Evolutionary conservation across 2,888 invertebrate species (phyloP).

Genomic region (Dexiosoma caninum): DNA sequence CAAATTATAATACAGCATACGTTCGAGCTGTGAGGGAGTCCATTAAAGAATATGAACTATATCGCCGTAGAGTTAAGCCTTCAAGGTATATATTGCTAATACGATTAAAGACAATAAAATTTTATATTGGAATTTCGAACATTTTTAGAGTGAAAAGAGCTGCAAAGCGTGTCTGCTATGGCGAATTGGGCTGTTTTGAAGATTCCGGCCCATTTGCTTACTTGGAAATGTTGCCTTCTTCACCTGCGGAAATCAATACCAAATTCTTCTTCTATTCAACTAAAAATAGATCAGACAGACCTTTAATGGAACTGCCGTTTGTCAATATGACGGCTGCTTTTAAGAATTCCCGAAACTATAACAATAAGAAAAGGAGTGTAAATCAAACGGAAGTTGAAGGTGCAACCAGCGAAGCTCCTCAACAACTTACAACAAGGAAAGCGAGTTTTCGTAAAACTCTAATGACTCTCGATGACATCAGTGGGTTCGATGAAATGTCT

Average conservation of each 20-base stretch:
- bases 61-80: constrained; percentile 62
- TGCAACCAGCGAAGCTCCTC: constrained; percentile 71
- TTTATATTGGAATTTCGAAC: background rate
- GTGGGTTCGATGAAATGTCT: constrained; percentile 77
- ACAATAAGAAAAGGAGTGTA: constrained; percentile 58
- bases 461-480: constrained; percentile 75
- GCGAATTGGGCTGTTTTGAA: constrained; percentile 93
- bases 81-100: constrained; percentile 53
- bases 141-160: constrained; percentile 84
- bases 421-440: constrained; percentile 62
- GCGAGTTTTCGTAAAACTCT: constrained; percentile 72
- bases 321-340: constrained; percentile 85
- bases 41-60: constrained; percentile 66
- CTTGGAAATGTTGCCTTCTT: constrained; percentile 90
- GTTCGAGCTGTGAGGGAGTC: constrained; percentile 70
- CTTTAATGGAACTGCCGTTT: constrained; percentile 85
- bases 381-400: constrained; percentile 59
- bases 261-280: constrained; percentile 88
- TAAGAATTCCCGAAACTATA: constrained; percentile 63
- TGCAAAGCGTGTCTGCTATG: constrained; percentile 90
- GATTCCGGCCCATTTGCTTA: constrained; percentile 94
- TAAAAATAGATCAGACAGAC: constrained; percentile 82
- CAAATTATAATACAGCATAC: constrained; percentile 67
- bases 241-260: constrained; percentile 91
- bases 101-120: background rate